Conservation (phyloP, 2,113 vertebrate species). For the Budorcas taxicolor region DNA sequence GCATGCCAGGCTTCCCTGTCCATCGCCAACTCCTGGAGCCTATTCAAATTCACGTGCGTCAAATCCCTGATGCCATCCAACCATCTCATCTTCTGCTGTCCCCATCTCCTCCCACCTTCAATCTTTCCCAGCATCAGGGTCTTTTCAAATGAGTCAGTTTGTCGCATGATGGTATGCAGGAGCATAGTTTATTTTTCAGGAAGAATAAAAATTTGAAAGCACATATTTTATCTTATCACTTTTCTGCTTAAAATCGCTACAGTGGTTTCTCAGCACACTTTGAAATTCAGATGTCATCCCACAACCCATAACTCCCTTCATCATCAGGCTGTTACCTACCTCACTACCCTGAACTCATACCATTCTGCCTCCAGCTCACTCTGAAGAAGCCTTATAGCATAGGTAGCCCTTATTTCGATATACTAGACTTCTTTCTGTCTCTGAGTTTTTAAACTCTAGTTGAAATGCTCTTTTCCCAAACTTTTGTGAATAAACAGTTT, state of each 20-base stretch:
- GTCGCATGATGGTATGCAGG: not conserved
- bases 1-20: not conserved
- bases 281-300: not conserved
- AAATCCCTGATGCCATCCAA: not conserved
- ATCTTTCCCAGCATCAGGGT: not conserved
- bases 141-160: not conserved
- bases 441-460: not conserved
- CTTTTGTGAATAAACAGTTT: not conserved
- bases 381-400: not conserved
- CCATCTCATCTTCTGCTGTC: not conserved
- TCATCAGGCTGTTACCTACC: not conserved
- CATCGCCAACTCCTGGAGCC: rapidly evolving
- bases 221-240: not conserved
- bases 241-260: not conserved
- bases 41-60: not conserved
- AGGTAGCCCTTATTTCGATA: not conserved
- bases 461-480: not conserved
- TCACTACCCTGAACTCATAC: not conserved
- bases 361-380: not conserved
- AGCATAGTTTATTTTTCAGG: not conserved
- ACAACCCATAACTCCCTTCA: not conserved
- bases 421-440: not conserved
- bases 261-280: not conserved
- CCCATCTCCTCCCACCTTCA: not conserved
- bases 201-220: not conserved